Evolutionary conservation across 2,113 vertebrate species (phyloP).

Genomic region (Ondatra zibethicus): DNA sequence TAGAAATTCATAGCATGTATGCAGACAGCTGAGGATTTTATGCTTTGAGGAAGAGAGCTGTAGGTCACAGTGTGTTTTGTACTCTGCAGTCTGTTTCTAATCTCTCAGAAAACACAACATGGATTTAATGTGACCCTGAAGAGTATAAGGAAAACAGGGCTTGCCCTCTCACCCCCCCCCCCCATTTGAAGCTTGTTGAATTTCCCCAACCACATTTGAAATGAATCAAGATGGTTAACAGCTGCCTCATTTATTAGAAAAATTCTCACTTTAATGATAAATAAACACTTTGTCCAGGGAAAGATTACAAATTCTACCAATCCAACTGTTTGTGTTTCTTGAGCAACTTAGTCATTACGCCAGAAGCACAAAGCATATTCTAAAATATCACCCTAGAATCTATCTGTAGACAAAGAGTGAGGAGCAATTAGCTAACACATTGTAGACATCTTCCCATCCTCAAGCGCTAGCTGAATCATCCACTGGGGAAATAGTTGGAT

Average conservation of each 20-base stretch:
- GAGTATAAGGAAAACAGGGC: slow-evolving; percentile 80
- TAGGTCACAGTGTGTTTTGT: slow-evolving; percentile 53
- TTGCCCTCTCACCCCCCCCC: slow-evolving; percentile 77
- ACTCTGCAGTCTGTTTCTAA: slow-evolving; percentile 71
- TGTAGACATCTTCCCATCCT: background rate
- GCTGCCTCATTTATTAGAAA: slow-evolving; percentile 86
- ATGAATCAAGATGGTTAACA: slow-evolving; percentile 87
- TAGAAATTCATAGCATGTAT: slow-evolving; percentile 53
- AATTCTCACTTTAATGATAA: slow-evolving; percentile 86
- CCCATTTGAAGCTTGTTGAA: slow-evolving; percentile 76
- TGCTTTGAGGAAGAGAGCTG: slow-evolving; percentile 42
- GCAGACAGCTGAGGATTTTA: slow-evolving; percentile 68
- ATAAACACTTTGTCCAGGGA: slow-evolving; percentile 83
- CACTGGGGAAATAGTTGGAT: background rate
- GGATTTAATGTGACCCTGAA: slow-evolving; percentile 82
- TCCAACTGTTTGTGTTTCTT: slow-evolving; percentile 71
- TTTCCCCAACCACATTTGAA: slow-evolving; percentile 80
- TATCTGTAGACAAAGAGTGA: background rate
- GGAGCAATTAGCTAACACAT: slow-evolving; percentile 27
- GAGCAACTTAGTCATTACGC: slow-evolving; percentile 62
- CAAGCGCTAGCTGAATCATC: background rate
- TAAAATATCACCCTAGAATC: slow-evolving; percentile 67
- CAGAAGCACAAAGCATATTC: slow-evolving; percentile 28
- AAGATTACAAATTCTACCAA: slow-evolving; percentile 76
- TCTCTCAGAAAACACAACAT: slow-evolving; percentile 73